These are phyloP conservation scores for Orthonychiurus folsomi DNA, from an alignment of 2,888 invertebrate species.

Conservation along the genomic window DNA sequence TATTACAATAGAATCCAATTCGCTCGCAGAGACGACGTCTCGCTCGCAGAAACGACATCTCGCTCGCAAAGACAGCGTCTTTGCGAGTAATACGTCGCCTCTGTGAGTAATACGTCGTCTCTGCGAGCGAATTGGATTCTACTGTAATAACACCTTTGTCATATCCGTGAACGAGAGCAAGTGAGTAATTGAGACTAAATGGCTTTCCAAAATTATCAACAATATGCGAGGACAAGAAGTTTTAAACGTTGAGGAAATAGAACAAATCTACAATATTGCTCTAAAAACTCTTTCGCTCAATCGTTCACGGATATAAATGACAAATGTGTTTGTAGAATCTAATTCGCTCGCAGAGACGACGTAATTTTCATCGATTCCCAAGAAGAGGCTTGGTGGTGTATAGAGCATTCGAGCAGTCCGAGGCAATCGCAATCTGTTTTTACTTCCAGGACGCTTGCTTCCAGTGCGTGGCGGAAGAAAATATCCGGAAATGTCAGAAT, in stretches of 20 bases:
- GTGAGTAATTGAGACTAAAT: not conserved
- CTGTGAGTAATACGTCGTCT: too few species aligned
- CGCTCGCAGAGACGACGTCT: too few species aligned
- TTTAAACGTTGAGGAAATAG: not conserved
- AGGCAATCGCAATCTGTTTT: not conserved
- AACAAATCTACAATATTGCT: not conserved
- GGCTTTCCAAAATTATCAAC: not conserved
- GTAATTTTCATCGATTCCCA: too few species aligned
- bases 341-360: too few species aligned
- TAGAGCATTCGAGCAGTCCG: not conserved
- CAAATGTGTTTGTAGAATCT: too few species aligned
- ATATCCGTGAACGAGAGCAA: not conserved
- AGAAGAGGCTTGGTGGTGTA: too few species aligned
- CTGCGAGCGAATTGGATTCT: too few species aligned
- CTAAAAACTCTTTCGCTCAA: not conserved
- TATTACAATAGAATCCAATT: too few species aligned
- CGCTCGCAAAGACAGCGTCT: too few species aligned
- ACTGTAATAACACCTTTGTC: too few species aligned
- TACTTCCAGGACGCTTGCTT: slow-evolving; percentile 22
- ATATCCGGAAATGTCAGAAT: slow-evolving; percentile 34
- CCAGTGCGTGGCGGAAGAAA: slow-evolving; percentile 42
- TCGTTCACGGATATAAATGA: not conserved
- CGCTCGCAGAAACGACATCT: too few species aligned
- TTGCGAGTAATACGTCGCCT: too few species aligned
- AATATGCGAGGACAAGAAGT: not conserved